A percentile compares a stretch with the other conserved stretches of the same genome.
Conservation (phyloP, 2,888 invertebrate species). For the Melanchra persicariae region DNA sequence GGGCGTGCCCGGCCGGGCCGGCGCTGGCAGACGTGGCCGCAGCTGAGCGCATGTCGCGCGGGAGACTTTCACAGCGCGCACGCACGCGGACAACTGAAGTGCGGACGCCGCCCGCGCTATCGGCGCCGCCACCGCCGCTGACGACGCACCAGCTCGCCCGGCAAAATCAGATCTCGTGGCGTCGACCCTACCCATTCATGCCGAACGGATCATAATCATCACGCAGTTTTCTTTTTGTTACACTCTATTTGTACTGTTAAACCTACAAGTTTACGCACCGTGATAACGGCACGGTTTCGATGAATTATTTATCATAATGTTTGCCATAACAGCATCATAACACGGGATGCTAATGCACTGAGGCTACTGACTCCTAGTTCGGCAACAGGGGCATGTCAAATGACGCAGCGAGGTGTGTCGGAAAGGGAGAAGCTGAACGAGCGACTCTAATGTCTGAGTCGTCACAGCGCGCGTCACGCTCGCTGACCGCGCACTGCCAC, state of each 20-base stretch:
- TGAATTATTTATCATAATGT: constrained; percentile 52
- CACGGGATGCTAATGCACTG: constrained; percentile 54
- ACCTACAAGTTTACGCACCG: constrained; percentile 70
- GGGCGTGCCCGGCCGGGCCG: constrained; percentile 65
- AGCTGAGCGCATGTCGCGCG: constrained; percentile 84
- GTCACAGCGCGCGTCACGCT: constrained; percentile 84
- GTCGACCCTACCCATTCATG: constrained; percentile 89
- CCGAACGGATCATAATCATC: constrained; percentile 84
- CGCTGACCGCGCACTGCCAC: constrained; percentile 75
- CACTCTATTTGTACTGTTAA: constrained; percentile 84
- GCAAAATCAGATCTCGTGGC: constrained; percentile 87
- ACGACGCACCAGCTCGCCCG: constrained; percentile 82
- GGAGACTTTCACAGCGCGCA: constrained; percentile 89
- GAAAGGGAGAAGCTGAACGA: constrained; percentile 80
- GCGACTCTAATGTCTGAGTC: constrained; percentile 79
- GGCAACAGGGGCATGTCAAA: constrained; percentile 78
- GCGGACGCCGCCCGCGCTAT: constrained; percentile 78
- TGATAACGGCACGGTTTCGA: constrained; percentile 61
- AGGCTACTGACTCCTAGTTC: constrained; percentile 76
- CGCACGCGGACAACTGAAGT: constrained; percentile 88
- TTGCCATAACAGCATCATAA: constrained; percentile 41
- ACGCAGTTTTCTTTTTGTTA: constrained; percentile 85
- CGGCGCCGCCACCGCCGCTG: constrained; percentile 78
- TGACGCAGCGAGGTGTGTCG: constrained; percentile 83
- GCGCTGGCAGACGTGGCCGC: constrained; percentile 73